Evolutionary conservation across 2,797 vertebrate species (phyloP), one percentile per base, ranked within the genome.

Genomic region (Tapirus indicus): DNA sequence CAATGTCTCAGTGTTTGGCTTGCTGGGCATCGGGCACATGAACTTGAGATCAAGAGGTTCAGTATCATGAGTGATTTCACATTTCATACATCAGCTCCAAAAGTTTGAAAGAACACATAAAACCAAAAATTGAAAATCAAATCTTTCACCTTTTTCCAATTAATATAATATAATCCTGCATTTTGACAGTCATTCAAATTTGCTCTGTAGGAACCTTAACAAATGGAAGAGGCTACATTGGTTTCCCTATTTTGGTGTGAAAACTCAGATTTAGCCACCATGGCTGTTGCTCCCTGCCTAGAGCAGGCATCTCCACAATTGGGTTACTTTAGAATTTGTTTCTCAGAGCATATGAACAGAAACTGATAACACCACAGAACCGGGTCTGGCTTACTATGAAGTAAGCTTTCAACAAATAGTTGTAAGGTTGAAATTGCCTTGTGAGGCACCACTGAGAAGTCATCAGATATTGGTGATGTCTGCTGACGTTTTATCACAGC

Each of bases 341-440:
- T 64, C 79, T 96, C 58, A 80, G 44, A 77, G 38, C 14, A 86
- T 71, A 92, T 58, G 54, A 71, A 68, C 5, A 84, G 32, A 96
- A 91, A 86, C 44, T 79, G 86, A 58, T 83, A 74, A 88, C 84
- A 94, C 77, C 38, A n/a, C 9, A 89, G 91, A 96, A 71, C 27
- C 66, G 6, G 17, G 11, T 41, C 79, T 96, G 83, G 5, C 11
- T 72, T 91, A 27, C 21, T 69, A 49, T 12, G 54, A 74, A 49
- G 12, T 72, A 29, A 38, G 1, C 49, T 89, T 78, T 56, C 60
- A 87, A 91, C 83, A 97, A 93, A 71, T 94, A 89, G 69, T 83
- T 97, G 74, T 83, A 86, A 78, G 41, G 83, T 66, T 91, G 79
- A 58, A 96, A 93, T 41, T 74, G 84, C 71, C 49, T 96, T 82